Percentiles rank a stretch among this genome's conserved stretches.
These are phyloP conservation scores for Ctenodactylus gundi DNA, from an alignment of 2,113 vertebrate genomes.

Conservation along the genomic window DNA sequence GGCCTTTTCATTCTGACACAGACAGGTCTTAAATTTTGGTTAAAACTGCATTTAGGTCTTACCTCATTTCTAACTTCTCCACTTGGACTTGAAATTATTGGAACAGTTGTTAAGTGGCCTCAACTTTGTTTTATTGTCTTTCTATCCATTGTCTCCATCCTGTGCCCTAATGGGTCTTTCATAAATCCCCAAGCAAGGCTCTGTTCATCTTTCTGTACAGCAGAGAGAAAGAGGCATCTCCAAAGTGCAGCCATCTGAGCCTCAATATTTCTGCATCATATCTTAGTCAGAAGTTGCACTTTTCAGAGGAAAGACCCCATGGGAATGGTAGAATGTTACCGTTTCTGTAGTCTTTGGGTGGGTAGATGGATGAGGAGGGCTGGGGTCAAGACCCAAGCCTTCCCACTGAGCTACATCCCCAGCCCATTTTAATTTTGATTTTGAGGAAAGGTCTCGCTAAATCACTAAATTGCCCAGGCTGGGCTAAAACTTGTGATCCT, in stretches of 20 bases:
- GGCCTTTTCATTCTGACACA: not conserved
- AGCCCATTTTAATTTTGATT: too few species aligned
- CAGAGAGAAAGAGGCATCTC: not conserved
- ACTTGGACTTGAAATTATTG: not conserved
- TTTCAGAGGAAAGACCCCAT: constrained; percentile 7
- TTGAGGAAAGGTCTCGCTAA: too few species aligned
- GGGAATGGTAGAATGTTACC: constrained; percentile 29
- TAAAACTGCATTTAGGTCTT: not conserved
- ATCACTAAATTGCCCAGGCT: too few species aligned
- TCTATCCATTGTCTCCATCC: not conserved
- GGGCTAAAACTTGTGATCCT: too few species aligned
- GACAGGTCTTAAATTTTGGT: not conserved
- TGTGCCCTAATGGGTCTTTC: not conserved
- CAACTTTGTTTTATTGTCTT: not conserved
- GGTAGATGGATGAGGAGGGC: too few species aligned
- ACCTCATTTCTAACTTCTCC: not conserved
- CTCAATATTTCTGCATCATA: not conserved
- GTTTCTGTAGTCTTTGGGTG: not conserved
- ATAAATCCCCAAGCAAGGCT: not conserved
- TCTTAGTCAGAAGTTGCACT: constrained; percentile 17
- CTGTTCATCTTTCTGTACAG: not conserved
- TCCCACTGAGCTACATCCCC: too few species aligned
- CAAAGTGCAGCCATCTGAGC: not conserved
- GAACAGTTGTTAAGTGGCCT: not conserved
- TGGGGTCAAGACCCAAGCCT: too few species aligned